Evolutionary conservation across 1,140 invertebrate genomes (phyloP).

Genomic region (Dolichoris vasculosae): DNA sequence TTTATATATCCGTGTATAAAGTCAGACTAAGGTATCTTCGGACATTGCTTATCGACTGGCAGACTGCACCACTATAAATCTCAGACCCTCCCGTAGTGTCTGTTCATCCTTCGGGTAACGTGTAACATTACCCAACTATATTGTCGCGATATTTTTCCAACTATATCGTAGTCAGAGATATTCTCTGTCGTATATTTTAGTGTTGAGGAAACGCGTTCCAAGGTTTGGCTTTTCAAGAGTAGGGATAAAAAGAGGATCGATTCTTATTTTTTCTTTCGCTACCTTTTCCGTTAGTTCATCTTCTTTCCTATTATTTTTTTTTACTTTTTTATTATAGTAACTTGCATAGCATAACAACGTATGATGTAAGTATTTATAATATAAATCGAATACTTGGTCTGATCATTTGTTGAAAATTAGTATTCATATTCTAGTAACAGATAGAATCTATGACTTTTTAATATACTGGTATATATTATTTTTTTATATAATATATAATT

Average conservation of each 20-base stretch:
- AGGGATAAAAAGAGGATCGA: constrained; percentile 50
- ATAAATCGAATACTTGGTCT: not conserved
- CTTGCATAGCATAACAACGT: not conserved
- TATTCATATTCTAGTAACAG: not conserved
- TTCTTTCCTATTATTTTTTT: constrained; percentile 3
- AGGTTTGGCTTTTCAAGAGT: constrained; percentile 38
- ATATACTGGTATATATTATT: too few species aligned
- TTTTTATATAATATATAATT: too few species aligned
- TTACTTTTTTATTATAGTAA: constrained; percentile 38
- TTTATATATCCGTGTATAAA: constrained; percentile 54
- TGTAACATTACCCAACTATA: constrained; percentile 62
- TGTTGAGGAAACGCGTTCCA: constrained; percentile 21
- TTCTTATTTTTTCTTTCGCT: constrained; percentile 38
- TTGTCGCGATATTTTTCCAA: constrained; percentile 63
- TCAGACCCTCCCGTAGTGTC: constrained; percentile 60
- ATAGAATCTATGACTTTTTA: too few species aligned
- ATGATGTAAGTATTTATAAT: constrained; percentile 42
- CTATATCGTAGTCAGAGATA: constrained; percentile 53
- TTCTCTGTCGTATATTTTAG: constrained; percentile 15
- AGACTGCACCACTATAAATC: constrained; percentile 63
- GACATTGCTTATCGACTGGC: constrained; percentile 65
- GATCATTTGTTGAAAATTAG: not conserved
- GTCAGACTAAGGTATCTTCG: constrained; percentile 59
- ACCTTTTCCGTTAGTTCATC: constrained; percentile 1
- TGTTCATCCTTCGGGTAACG: constrained; percentile 61